Evolutionary conservation across 2,113 vertebrate species (phyloP).

Genomic region (Hassar affinis): DNA sequence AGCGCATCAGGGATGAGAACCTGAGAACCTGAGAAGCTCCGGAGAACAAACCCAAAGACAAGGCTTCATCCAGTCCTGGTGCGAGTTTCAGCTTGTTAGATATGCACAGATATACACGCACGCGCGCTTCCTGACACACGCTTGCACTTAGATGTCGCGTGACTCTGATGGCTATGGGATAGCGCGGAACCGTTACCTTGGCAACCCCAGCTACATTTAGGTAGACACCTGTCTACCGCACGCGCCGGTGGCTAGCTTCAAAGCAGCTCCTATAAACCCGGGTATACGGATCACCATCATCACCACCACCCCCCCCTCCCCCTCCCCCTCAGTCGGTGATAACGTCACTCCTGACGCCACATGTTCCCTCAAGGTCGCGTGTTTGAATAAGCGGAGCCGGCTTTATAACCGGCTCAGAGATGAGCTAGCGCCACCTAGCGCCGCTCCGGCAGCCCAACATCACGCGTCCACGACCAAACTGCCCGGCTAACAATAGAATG

Average conservation of each 20-base stretch:
- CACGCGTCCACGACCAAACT: neutral
- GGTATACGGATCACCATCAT: too few relatives aligned
- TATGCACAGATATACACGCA: too few relatives aligned
- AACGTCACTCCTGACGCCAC: neutral
- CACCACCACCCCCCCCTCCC: too few relatives aligned
- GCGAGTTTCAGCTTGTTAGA: neutral
- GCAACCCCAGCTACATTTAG: neutral
- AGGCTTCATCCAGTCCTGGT: neutral
- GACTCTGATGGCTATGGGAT: neutral
- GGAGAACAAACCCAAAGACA: neutral
- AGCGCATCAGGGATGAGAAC: too few relatives aligned
- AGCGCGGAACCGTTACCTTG: constrained; percentile 11
- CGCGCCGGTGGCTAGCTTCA: neutral
- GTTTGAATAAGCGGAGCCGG: neutral
- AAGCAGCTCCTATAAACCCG: too few relatives aligned
- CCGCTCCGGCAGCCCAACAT: constrained; percentile 9
- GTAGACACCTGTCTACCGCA: neutral
- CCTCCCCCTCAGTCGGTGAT: neutral
- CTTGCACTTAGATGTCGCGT: neutral
- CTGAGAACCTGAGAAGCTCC: neutral
- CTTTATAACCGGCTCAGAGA: neutral
- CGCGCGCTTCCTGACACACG: too few relatives aligned
- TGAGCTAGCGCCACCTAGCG: constrained; percentile 1
- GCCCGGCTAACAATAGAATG: neutral
- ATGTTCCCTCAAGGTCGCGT: neutral